Evolutionary conservation across 2,888 invertebrate genomes (phyloP), one percentile per base, ranked within the genome.

Genomic region (Taenaris catops): DNA sequence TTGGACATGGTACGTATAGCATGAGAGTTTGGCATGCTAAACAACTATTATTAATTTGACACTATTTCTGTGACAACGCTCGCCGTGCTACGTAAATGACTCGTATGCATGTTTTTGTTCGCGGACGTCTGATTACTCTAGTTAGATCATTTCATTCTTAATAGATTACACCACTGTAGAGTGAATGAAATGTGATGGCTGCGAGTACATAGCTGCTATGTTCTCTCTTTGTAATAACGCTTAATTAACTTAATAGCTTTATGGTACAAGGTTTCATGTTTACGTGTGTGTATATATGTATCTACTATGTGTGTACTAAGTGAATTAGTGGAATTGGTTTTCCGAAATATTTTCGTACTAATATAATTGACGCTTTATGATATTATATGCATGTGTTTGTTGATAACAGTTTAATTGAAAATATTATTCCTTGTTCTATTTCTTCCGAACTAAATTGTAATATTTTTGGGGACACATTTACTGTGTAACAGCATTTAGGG

Each of bases 11-110:
- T 27, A 34, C 6, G 31, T 38, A n/a, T n/a, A n/a, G 10, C 11
- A 38, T 3, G 8, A 11, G 18, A 36, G 19, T 39, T 39, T 34
- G 16, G 35, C 34, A 43, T 37, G 32, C 18, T 35, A 14, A 29
- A 25, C 24, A 16, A 17, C 25, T 38, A 16, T 50, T 53, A 57
- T 61, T 56, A 63, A 57, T 59, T 55, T 58, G 58, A 57, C 58
- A 56, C 58, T 55, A 38, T 38, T 44, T 53, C 49, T 47, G 44
- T 47, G 38, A 41, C 41, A 31, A 39, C 34, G 23, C 38, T 27
- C 19, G 21, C 10, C 25, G 14, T 36, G 18, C 43, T 33, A 39
- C 32, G 32, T 42, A 28, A 28, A 29, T 25, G 18, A 27, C 21
- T n/a, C n/a, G n/a, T 34, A 37, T 34, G 40, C 37, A 44, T 34